Evolutionary conservation across 2,888 invertebrate species (phyloP).

Genomic region (Cremastinae sp.): DNA sequence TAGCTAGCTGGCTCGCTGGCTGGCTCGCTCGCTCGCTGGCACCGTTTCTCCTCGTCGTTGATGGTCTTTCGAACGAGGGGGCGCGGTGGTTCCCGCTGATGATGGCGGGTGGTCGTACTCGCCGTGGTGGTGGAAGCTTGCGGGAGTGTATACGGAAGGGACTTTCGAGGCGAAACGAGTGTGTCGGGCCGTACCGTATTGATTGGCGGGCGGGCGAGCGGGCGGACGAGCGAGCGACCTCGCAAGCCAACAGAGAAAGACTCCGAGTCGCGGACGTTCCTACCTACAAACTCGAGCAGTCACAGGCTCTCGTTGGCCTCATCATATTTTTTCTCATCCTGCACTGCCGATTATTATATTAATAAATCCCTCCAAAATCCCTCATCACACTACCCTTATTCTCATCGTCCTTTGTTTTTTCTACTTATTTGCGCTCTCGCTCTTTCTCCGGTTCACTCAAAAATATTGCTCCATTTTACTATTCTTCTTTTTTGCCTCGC

Average conservation of each 20-base stretch:
- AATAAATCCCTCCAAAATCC: too few relatives aligned
- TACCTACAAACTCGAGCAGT: background rate
- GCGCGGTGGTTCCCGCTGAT: slow-evolving; percentile 54
- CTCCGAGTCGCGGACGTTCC: slow-evolving; percentile 49
- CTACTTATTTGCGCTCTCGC: too few relatives aligned
- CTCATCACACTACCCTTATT: too few relatives aligned
- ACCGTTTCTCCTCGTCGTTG: slow-evolving; percentile 64
- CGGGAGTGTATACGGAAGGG: slow-evolving; percentile 56
- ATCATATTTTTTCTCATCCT: background rate
- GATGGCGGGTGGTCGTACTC: slow-evolving; percentile 30
- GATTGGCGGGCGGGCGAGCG: slow-evolving; percentile 68
- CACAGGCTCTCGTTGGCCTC: background rate
- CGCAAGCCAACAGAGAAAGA: slow-evolving; percentile 61
- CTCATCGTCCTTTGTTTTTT: too few relatives aligned
- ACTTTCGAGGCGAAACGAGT: slow-evolving; percentile 64
- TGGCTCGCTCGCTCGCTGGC: slow-evolving; percentile 74
- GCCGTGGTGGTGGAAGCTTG: slow-evolving; percentile 61
- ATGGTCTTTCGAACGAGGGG: slow-evolving; percentile 57
- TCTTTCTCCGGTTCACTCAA: too few relatives aligned
- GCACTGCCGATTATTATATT: too few relatives aligned
- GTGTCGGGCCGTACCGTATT: slow-evolving; percentile 66
- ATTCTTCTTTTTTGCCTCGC: too few relatives aligned
- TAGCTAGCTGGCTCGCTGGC: slow-evolving; percentile 76
- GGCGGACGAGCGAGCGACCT: slow-evolving; percentile 68
- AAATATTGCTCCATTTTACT: too few relatives aligned